Evolutionary conservation across 1,140 invertebrate genomes (phyloP).

Genomic region (Helicoverpa zea): DNA sequence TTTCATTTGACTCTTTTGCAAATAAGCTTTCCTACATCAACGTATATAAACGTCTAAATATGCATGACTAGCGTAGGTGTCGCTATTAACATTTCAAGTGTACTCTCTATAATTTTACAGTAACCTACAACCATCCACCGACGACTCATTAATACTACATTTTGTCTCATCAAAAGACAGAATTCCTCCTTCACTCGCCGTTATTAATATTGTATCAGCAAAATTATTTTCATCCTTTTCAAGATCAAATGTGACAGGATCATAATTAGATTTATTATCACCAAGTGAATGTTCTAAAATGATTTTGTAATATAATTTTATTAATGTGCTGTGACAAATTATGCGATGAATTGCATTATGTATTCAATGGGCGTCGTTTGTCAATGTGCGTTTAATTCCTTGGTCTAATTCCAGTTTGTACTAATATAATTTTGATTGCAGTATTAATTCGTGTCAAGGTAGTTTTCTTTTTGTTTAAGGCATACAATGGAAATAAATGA

Average conservation of each 20-base stretch:
- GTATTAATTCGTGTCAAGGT: slow-evolving; percentile 11
- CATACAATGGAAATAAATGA: slow-evolving; percentile 4
- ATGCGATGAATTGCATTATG: slow-evolving; percentile 32
- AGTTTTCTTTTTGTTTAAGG: slow-evolving; percentile 1
- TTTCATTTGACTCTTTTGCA: too few relatives aligned
- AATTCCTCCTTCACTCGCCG: slow-evolving; percentile 71
- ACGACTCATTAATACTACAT: slow-evolving; percentile 82
- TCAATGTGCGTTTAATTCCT: not conserved
- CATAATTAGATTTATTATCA: slow-evolving; percentile 61
- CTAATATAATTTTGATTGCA: slow-evolving; percentile 23
- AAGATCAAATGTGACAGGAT: slow-evolving; percentile 59
- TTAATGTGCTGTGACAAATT: slow-evolving; percentile 49
- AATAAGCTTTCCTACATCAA: too few relatives aligned
- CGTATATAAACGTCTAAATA: too few relatives aligned
- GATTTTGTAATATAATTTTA: slow-evolving; percentile 49
- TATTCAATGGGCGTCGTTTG: slow-evolving; percentile 24
- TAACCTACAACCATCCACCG: slow-evolving; percentile 59
- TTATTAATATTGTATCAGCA: slow-evolving; percentile 80
- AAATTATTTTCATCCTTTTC: slow-evolving; percentile 73
- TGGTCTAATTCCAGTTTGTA: slow-evolving; percentile 2
- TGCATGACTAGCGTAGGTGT: too few relatives aligned
- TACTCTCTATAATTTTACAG: slow-evolving; percentile 50
- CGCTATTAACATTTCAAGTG: not conserved
- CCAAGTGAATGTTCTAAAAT: slow-evolving; percentile 53
- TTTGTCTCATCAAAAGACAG: slow-evolving; percentile 75